A percentile compares a stretch with the other conserved stretches of the same genome.
Conservation (phyloP, 2,113 vertebrate genomes). For the Stigmatopora nigra region DNA sequence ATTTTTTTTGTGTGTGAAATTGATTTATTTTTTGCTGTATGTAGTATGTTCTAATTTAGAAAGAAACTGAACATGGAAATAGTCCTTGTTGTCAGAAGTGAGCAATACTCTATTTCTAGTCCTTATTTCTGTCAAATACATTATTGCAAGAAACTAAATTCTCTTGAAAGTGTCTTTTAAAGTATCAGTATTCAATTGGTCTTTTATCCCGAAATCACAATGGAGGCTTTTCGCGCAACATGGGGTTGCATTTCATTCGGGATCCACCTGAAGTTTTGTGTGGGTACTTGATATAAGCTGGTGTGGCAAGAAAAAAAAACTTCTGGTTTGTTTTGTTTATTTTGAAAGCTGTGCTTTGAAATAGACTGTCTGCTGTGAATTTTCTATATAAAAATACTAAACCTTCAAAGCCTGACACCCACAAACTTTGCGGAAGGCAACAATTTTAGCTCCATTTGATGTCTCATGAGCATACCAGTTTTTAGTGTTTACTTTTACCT, state of each 20-base stretch:
- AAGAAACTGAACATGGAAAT: neutral
- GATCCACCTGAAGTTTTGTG: neutral
- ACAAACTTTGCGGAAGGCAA: neutral
- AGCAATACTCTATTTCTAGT: neutral
- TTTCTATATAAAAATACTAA: neutral
- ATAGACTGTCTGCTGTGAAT: neutral
- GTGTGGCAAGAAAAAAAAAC: neutral
- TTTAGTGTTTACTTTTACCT: neutral
- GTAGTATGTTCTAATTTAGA: neutral
- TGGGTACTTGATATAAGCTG: neutral
- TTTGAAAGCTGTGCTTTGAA: neutral
- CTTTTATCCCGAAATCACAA: constrained; percentile 3
- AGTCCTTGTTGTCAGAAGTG: neutral
- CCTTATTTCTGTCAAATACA: neutral
- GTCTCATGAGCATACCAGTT: neutral
- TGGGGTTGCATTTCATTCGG: neutral
- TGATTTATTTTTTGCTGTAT: neutral
- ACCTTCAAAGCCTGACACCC: neutral
- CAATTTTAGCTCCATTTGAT: neutral
- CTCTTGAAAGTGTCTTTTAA: neutral
- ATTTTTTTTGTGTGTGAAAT: neutral
- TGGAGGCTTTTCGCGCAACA: neutral
- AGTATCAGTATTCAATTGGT: neutral
- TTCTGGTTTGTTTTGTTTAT: neutral
- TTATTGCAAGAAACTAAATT: neutral